phyloP scores from a whole-genome alignment of 2,888 invertebrate species.

The Drosophila nigritarsus region DNA sequence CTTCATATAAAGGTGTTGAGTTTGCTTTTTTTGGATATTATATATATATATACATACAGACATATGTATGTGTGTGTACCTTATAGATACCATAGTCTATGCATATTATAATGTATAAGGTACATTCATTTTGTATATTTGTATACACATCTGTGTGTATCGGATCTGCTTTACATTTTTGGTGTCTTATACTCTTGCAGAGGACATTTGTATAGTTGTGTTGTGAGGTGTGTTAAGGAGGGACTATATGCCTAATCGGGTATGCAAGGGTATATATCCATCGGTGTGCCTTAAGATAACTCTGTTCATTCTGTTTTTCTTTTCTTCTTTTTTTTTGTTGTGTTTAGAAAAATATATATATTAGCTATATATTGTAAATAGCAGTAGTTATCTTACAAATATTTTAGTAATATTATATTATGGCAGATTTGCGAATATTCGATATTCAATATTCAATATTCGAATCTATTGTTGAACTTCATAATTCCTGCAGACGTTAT shows the following conservation, averaged over 20 bases:
- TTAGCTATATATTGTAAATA: conserved; percentile 11
- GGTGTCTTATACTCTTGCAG: conserved; percentile 9
- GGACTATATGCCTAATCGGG: background rate
- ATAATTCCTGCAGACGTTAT: conserved; percentile 58
- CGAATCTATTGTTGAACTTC: conserved; percentile 48
- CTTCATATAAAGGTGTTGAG: conserved; percentile 1
- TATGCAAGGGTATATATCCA: background rate
- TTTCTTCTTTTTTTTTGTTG: background rate
- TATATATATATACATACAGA: background rate
- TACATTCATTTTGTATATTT: conserved; percentile 19
- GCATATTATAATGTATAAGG: conserved; percentile 10
- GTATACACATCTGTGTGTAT: background rate
- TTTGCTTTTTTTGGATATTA: conserved; percentile 5
- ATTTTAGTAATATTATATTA: conserved; percentile 31
- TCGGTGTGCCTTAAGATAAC: background rate
- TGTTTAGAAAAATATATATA: conserved; percentile 34
- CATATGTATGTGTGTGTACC: conserved; percentile 11
- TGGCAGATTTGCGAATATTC: conserved; percentile 70
- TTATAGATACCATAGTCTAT: conserved; percentile 30
- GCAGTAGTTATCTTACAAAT: conserved; percentile 23
- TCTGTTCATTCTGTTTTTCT: background rate
- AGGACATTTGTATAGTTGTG: background rate
- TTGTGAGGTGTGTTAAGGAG: background rate
- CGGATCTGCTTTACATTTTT: conserved; percentile 8
- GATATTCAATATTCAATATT: conserved; percentile 16